These are phyloP conservation scores for Sclerodermus sp. DNA, from an alignment of 2,888 invertebrate genomes.

Conservation along the genomic window DNA sequence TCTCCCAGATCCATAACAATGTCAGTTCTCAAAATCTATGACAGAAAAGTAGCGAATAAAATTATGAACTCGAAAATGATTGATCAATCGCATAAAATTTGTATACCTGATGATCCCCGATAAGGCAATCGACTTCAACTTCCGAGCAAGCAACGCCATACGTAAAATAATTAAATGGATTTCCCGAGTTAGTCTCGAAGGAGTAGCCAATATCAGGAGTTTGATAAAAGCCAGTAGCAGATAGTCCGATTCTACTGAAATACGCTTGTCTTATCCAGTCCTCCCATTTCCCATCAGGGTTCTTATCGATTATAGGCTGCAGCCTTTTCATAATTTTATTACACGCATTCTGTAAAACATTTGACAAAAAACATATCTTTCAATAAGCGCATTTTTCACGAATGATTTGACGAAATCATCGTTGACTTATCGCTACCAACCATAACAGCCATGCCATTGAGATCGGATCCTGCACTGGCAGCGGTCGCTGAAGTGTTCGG, in stretches of 20 bases:
- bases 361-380: not conserved
- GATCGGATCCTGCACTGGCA: slow-evolving; percentile 84
- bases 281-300: slow-evolving; percentile 82
- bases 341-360: slow-evolving; percentile 70
- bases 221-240: slow-evolving; percentile 81
- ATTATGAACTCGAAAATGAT: not conserved
- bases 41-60: slow-evolving; percentile 3
- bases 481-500: slow-evolving; percentile 90
- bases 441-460: slow-evolving; percentile 89
- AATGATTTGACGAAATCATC: no score
- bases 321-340: slow-evolving; percentile 72
- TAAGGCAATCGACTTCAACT: slow-evolving; percentile 92
- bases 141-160: slow-evolving; percentile 85
- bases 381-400: not conserved
- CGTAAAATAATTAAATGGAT: slow-evolving; percentile 81
- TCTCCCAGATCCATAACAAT: slow-evolving; percentile 97
- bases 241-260: slow-evolving; percentile 74
- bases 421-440: no score
- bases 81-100: not conserved
- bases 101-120: slow-evolving; percentile 84
- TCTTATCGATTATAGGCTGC: slow-evolving; percentile 71
- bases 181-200: slow-evolving; percentile 71
- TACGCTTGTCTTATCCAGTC: slow-evolving; percentile 81
- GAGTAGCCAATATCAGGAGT: slow-evolving; percentile 76
- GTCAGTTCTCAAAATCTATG: slow-evolving; percentile 79